Conservation (phyloP, 1,140 invertebrate genomes). For the Heliconius nattereri region DNA sequence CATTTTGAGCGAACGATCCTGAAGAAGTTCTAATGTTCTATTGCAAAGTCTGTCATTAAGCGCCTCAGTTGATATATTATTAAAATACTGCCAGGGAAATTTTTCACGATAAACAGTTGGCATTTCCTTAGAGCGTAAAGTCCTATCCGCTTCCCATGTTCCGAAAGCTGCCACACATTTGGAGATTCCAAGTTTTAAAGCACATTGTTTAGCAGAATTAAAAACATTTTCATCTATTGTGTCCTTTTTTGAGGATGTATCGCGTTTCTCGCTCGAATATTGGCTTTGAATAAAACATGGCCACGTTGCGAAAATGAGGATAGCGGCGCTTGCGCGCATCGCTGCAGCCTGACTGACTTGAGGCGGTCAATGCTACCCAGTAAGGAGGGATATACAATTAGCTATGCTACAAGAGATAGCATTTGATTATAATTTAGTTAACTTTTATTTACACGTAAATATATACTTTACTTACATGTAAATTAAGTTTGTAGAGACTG, state of each 20-base stretch:
- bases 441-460: background rate
- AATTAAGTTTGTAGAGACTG: background rate
- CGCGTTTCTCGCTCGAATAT: conserved; percentile 42
- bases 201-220: conserved; percentile 54
- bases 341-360: conserved; percentile 61
- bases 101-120: conserved; percentile 40
- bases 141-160: conserved; percentile 64
- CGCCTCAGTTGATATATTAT: conserved; percentile 57
- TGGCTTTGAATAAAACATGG: conserved; percentile 51
- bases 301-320: conserved; percentile 58
- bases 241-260: conserved; percentile 39
- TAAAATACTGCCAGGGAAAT: conserved; percentile 71
- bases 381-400: conserved; percentile 31
- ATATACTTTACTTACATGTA: background rate
- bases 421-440: background rate
- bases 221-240: conserved; percentile 43
- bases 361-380: conserved; percentile 12
- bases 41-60: conserved; percentile 62
- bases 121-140: conserved; percentile 44
- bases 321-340: conserved; percentile 69
- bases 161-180: conserved; percentile 76
- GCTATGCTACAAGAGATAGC: conserved; percentile 18
- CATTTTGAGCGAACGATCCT: conserved; percentile 54
- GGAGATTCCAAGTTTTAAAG: conserved; percentile 53
- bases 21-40: conserved; percentile 60